These are phyloP conservation scores for Spialia ferax DNA, from an alignment of 2,888 invertebrate species.

Conservation along the genomic window DNA sequence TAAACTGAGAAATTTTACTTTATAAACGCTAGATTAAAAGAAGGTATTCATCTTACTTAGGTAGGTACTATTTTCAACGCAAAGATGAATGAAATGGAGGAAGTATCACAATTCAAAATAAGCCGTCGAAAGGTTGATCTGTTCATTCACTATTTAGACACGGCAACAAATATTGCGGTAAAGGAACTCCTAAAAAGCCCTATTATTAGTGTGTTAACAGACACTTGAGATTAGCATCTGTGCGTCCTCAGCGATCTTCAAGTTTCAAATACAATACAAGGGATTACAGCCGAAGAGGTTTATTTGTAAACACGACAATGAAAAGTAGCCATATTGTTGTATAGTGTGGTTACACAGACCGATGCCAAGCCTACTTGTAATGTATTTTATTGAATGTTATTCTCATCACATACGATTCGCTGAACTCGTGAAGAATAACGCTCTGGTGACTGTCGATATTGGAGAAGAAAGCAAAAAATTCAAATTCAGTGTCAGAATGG, in stretches of 20 bases:
- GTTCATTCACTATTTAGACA: conserved; percentile 64
- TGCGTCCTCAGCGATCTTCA: conserved; percentile 75
- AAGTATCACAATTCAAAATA: conserved; percentile 57
- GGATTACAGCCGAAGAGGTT: conserved; percentile 83
- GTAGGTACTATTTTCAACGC: background rate
- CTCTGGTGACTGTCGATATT: conserved; percentile 53
- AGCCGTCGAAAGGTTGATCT: conserved; percentile 63
- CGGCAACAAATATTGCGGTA: conserved; percentile 69
- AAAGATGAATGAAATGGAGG: conserved; percentile 54
- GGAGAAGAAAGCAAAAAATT: conserved; percentile 55
- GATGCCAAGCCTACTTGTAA: conserved; percentile 68
- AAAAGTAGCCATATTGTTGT: conserved; percentile 68
- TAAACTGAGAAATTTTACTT: no score
- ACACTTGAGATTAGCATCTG: conserved; percentile 87
- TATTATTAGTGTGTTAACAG: conserved; percentile 83
- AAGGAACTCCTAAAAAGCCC: conserved; percentile 72
- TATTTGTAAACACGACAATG: conserved; percentile 85
- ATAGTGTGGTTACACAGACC: conserved; percentile 68
- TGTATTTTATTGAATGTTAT: conserved; percentile 78
- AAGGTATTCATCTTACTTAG: no score
- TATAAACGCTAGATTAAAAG: background rate
- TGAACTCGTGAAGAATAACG: conserved; percentile 70
- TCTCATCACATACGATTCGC: conserved; percentile 73
- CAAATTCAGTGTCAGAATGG: conserved; percentile 37
- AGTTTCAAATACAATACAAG: conserved; percentile 76